These are phyloP conservation scores for Allophyes oxyacanthae DNA, from an alignment of 2,888 invertebrate genomes.

Conservation along the genomic window DNA sequence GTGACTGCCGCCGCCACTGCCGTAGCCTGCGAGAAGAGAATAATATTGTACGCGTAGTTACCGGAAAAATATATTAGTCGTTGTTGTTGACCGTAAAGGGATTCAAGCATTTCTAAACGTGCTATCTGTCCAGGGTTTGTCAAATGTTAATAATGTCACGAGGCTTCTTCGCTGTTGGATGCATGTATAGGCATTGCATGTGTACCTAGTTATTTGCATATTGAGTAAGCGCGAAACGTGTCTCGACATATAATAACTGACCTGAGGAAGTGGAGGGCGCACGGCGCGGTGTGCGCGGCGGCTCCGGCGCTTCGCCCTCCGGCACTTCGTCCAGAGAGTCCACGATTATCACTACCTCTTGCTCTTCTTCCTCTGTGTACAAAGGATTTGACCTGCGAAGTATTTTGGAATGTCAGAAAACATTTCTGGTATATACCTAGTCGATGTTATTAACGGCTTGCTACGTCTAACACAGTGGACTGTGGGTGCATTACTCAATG, in stretches of 20 bases:
- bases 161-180: no score
- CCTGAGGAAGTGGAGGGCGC: conserved; percentile 85
- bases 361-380: conserved; percentile 84
- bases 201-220: no score
- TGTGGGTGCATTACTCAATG: no score
- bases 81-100: no score
- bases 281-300: conserved; percentile 74
- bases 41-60: background rate
- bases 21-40: conserved; percentile 71
- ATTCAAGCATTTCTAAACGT: no score
- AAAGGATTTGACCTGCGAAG: conserved; percentile 82
- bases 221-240: no score
- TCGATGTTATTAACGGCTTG: no score
- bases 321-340: conserved; percentile 77
- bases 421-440: background rate
- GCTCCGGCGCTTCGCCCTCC: conserved; percentile 65
- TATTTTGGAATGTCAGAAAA: conserved; percentile 2
- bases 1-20: conserved; percentile 83
- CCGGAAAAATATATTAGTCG: no score
- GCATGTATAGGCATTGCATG: no score
- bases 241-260: conserved; percentile 37
- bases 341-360: conserved; percentile 86
- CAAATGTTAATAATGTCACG: no score
- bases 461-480: no score
- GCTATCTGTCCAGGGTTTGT: no score